Evolutionary conservation across 2,797 vertebrate species (phyloP).

Genomic region (Ispidina lecontei): DNA sequence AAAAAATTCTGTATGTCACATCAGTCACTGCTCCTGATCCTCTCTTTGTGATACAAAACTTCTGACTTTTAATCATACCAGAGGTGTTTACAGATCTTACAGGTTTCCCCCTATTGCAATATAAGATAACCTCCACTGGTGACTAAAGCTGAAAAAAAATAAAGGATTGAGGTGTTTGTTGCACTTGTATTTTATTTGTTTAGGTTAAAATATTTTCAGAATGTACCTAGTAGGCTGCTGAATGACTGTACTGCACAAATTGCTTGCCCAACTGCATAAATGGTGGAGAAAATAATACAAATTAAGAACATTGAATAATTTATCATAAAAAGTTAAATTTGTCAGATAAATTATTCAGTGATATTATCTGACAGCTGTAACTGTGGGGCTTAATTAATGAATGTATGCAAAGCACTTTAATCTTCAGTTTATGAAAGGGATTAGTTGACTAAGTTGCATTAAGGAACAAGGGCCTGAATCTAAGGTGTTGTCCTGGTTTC

Average conservation of each 20-base stretch:
- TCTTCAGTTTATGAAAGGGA: constrained; percentile 16
- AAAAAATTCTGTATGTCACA: background rate
- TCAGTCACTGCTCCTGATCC: background rate
- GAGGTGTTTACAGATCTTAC: background rate
- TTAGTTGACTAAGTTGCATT: constrained; percentile 11
- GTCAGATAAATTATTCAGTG: constrained; percentile 67
- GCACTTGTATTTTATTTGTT: background rate
- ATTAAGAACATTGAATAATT: constrained; percentile 57
- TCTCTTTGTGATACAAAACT: background rate
- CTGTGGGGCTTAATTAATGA: constrained; percentile 56
- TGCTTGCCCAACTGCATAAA: constrained; percentile 28
- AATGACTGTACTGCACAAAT: background rate
- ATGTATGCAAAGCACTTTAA: constrained; percentile 30
- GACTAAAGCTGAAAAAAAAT: background rate
- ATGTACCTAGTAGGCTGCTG: background rate
- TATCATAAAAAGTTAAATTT: constrained; percentile 55
- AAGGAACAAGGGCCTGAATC: background rate
- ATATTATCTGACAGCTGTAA: constrained; percentile 63
- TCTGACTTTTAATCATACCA: background rate
- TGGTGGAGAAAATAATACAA: constrained; percentile 45
- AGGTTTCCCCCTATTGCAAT: background rate
- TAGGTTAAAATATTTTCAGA: background rate
- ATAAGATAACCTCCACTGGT: background rate
- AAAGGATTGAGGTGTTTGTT: background rate
- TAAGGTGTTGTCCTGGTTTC: background rate